These are phyloP conservation scores for Nixonia krombeini DNA, from an alignment of 1,140 invertebrate species.

Conservation along the genomic window DNA sequence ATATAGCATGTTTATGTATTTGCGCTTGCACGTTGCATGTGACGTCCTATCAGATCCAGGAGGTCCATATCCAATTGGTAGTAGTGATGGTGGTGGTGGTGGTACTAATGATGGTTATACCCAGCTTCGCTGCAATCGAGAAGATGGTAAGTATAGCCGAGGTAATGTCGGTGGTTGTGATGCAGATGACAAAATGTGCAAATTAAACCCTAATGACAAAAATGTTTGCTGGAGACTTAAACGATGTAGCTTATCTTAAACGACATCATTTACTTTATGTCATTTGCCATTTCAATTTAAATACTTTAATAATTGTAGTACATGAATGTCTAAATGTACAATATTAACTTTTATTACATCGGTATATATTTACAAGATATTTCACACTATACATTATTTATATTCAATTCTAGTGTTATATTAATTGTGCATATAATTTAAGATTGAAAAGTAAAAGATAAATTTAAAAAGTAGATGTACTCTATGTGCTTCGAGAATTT, in stretches of 20 bases:
- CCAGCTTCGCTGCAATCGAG: constrained; percentile 44
- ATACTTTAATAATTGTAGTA: neutral
- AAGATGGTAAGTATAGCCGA: constrained; percentile 63
- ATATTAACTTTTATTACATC: too few species aligned
- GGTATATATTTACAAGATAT: too few species aligned
- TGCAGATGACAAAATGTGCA: constrained; percentile 36
- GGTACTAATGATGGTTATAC: constrained; percentile 25
- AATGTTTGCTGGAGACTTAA: constrained; percentile 52
- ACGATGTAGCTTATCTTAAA: constrained; percentile 59
- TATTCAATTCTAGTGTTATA: too few species aligned
- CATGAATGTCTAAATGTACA: too few species aligned
- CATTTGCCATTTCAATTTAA: neutral
- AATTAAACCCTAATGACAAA: constrained; percentile 39
- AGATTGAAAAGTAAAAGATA: too few species aligned
- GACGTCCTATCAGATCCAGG: constrained; percentile 53
- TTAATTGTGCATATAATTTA: too few species aligned
- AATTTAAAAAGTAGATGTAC: too few species aligned
- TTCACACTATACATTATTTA: too few species aligned
- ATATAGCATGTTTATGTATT: constrained; percentile 48
- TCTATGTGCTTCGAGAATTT: too few species aligned
- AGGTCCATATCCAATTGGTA: constrained; percentile 26
- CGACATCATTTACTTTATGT: constrained; percentile 3
- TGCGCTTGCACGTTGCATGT: constrained; percentile 61
- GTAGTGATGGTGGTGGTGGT: neutral
- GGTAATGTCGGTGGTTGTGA: constrained; percentile 3